A percentile compares a stretch with the other conserved stretches of the same genome.
Evolutionary conservation across 2,888 invertebrate genomes (phyloP).

Genomic region (Hololepta plana): DNA sequence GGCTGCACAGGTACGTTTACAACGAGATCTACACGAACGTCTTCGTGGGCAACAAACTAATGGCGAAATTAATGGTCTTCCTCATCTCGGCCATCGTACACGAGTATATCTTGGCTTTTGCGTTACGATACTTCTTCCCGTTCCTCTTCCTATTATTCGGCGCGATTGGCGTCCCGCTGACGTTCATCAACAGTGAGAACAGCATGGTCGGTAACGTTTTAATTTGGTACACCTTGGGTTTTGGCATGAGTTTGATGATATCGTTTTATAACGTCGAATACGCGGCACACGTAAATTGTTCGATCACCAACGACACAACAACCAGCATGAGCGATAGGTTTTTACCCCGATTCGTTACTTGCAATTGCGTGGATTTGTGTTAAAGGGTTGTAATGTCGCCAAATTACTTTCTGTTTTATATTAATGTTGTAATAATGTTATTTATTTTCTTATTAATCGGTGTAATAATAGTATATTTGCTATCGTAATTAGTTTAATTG

Average conservation of each 20-base stretch:
- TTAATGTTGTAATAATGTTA: no score
- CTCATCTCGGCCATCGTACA: conserved; percentile 71
- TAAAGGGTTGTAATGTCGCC: no score
- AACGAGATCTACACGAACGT: conserved; percentile 38
- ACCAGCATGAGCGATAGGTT: no score
- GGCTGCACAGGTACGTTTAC: conserved; percentile 81
- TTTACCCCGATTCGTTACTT: no score
- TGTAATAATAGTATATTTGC: no score
- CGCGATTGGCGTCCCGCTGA: conserved; percentile 4
- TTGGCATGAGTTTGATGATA: conserved; percentile 60
- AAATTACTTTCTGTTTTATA: no score
- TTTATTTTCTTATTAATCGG: no score
- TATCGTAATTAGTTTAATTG: no score
- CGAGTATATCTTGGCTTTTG: conserved; percentile 63
- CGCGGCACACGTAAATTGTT: conserved; percentile 63
- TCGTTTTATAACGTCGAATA: conserved; percentile 74
- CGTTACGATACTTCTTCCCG: conserved; percentile 77
- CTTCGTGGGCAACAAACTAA: conserved; percentile 25
- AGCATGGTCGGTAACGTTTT: no score
- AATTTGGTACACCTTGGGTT: conserved; percentile 62
- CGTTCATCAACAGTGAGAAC: no score
- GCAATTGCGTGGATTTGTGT: no score
- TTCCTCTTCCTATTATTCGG: no score
- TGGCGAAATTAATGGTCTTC: conserved; percentile 48
- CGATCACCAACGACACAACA: conserved; percentile 27